Evolutionary conservation across 37 sponge, comb jelly and placozoan genomes (phyloP), one percentile per base, ranked within the genome.

Genomic region (Ephydatia muelleri): DNA sequence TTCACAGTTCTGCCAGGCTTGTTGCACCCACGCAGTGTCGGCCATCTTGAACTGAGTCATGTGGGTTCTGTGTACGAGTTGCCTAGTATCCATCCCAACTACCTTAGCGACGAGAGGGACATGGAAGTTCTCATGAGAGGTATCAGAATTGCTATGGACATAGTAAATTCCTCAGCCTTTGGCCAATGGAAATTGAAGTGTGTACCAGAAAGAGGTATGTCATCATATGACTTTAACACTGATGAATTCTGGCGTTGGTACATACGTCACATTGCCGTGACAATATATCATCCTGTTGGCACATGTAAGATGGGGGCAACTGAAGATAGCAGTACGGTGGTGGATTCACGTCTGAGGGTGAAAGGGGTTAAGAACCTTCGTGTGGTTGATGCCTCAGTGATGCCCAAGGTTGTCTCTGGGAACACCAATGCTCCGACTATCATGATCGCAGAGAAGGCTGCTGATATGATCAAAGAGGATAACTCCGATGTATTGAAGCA

Each of bases 391-490:
- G 97, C 97, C 12, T 93, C 94, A 19, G 80, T 96, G 3, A 93
- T 96, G 85, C 97, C 97, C 1, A 81, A 84, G 47, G 40, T 93
- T 0, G 68, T 78, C 0, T 83, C 91, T 32, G 94, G 97, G 31
- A 93, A 93, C 67, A 82, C 86, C 31, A 82, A 93, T 72, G 96
- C 91, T 2, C 92, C 94, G 0, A 76, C 57, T 16, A 73, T 93
- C 19, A 96, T 96, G 97, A 86, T 95, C 31, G 96, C 91, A 21
- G 96, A 95, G 82, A 86, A 88, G 80, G 96, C 96, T 35, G 89
- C 95, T 36, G 95, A 95, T 64, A 66, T 95, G 83, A 95, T 92
- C 19, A 92, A 92, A 29, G 68, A 88, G 29, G 88, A 87, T 65
- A 71, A 71, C n/a, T n/a, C n/a, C n/a, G n/a, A n/a, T n/a, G n/a